Evolutionary conservation across 2,797 vertebrate species (phyloP).

Genomic region (Microctenopoma steveboyesi): DNA sequence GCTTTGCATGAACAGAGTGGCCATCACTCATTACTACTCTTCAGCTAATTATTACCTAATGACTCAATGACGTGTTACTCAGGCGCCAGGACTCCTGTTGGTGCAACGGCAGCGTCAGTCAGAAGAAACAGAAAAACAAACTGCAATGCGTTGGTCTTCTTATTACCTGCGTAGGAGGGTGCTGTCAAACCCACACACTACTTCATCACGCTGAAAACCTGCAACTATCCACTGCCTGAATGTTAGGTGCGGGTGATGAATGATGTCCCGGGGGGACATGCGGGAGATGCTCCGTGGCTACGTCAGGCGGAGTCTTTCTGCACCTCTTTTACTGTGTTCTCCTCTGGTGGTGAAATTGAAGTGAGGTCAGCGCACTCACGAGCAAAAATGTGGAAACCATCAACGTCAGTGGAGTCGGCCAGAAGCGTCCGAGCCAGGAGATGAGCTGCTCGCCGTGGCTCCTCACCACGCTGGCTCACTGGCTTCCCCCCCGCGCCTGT

Average conservation of each 20-base stretch:
- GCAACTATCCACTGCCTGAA: slow-evolving; percentile 44
- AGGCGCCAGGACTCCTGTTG: no score
- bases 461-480: not conserved
- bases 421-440: slow-evolving; percentile 19
- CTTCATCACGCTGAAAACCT: slow-evolving; percentile 61
- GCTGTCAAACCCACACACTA: slow-evolving; percentile 35
- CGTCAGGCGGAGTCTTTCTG: slow-evolving; percentile 43
- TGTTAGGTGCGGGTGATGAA: slow-evolving; percentile 62
- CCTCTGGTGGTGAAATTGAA: slow-evolving; percentile 29
- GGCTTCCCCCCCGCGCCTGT: slow-evolving; percentile 22
- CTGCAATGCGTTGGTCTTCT: slow-evolving; percentile 2
- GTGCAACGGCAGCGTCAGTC: slow-evolving; percentile 5
- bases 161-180: slow-evolving; percentile 38
- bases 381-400: slow-evolving; percentile 52
- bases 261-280: slow-evolving; percentile 51
- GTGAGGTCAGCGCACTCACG: slow-evolving; percentile 39
- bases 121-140: slow-evolving; percentile 10
- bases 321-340: slow-evolving; percentile 20
- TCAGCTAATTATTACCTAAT: no score
- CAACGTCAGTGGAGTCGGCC: slow-evolving; percentile 36
- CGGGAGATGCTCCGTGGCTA: slow-evolving; percentile 17
- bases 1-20: no score
- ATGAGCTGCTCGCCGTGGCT: slow-evolving; percentile 12
- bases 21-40: no score
- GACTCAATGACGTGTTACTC: no score